A percentile compares a stretch with the other conserved stretches of the same genome.
These are phyloP conservation scores for Symphodus melops DNA, from an alignment of 2,113 vertebrate genomes.

Conservation along the genomic window DNA sequence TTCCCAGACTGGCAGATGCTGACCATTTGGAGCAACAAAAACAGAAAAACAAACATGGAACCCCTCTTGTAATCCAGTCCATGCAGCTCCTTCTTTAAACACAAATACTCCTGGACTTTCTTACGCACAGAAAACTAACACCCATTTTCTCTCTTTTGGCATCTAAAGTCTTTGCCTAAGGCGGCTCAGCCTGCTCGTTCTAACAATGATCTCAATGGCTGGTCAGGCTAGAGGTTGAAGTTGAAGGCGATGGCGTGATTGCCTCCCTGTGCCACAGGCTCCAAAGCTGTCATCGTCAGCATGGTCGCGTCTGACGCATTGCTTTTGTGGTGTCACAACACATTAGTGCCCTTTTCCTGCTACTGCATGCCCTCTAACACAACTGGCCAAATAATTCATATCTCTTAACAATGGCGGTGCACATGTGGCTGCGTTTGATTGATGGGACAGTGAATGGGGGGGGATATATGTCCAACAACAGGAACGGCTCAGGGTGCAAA, in stretches of 20 bases:
- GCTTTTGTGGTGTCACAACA: slow-evolving; percentile 60
- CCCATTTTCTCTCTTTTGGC: neutral
- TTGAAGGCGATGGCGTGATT: slow-evolving; percentile 51
- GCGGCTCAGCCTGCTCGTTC: slow-evolving; percentile 11
- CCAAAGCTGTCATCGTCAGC: slow-evolving; percentile 19
- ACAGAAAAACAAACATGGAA: slow-evolving; percentile 62
- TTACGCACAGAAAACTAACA: neutral
- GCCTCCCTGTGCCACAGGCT: slow-evolving; percentile 37
- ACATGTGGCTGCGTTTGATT: slow-evolving; percentile 38
- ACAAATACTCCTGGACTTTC: slow-evolving; percentile 21
- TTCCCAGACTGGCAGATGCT: slow-evolving; percentile 73
- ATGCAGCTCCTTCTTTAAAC: slow-evolving; percentile 26
- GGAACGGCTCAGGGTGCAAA: slow-evolving; percentile 26
- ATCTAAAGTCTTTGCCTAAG: slow-evolving; percentile 5
- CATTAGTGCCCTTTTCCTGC: slow-evolving; percentile 43
- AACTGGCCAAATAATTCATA: slow-evolving; percentile 41
- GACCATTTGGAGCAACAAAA: slow-evolving; percentile 71
- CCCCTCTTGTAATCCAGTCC: slow-evolving; percentile 34
- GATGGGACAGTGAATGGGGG: slow-evolving; percentile 13
- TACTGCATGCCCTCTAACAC: slow-evolving; percentile 52
- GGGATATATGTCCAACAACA: slow-evolving; percentile 34
- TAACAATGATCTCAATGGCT: slow-evolving; percentile 18
- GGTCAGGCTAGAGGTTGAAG: slow-evolving; percentile 55
- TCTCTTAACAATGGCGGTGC: slow-evolving; percentile 40
- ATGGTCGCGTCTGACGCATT: slow-evolving; percentile 30